phyloP scores from a whole-genome alignment of 2,797 vertebrate species.

The Cyclura pinguis region DNA sequence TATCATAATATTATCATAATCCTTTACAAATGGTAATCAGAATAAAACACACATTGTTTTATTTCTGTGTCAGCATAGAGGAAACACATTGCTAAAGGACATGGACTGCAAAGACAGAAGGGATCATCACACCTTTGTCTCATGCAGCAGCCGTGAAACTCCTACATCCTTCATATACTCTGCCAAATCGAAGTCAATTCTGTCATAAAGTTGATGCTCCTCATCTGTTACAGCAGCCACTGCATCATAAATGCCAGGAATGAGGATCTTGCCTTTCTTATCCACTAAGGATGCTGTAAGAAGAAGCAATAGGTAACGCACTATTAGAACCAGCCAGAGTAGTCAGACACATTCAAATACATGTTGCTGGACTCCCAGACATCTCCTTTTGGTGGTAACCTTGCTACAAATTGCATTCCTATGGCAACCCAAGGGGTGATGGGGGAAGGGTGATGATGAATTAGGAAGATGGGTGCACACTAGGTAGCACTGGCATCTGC shows the following conservation, averaged over 20 bases:
- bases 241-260: slow-evolving; percentile 86
- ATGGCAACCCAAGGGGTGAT: background rate
- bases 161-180: slow-evolving; percentile 92
- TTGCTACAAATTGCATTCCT: too few species aligned
- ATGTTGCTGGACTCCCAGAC: background rate
- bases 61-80: background rate
- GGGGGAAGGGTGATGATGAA: background rate
- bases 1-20: background rate
- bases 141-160: slow-evolving; percentile 82
- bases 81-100: background rate
- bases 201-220: slow-evolving; percentile 88
- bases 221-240: slow-evolving; percentile 88
- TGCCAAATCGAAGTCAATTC: slow-evolving; percentile 92
- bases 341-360: background rate
- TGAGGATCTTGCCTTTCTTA: slow-evolving; percentile 87
- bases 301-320: background rate
- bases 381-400: background rate
- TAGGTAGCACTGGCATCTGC: background rate
- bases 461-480: background rate
- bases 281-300: slow-evolving; percentile 87
- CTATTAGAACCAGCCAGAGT: slow-evolving; percentile 1
- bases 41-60: background rate
- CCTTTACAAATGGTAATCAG: background rate
- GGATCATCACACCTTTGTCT: slow-evolving; percentile 82
- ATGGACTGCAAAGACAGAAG: too few species aligned